A percentile compares a stretch with the other conserved stretches of the same genome.
Evolutionary conservation across 2,888 invertebrate species (phyloP).

Genomic region (Lissocephala sabroskyi): DNA sequence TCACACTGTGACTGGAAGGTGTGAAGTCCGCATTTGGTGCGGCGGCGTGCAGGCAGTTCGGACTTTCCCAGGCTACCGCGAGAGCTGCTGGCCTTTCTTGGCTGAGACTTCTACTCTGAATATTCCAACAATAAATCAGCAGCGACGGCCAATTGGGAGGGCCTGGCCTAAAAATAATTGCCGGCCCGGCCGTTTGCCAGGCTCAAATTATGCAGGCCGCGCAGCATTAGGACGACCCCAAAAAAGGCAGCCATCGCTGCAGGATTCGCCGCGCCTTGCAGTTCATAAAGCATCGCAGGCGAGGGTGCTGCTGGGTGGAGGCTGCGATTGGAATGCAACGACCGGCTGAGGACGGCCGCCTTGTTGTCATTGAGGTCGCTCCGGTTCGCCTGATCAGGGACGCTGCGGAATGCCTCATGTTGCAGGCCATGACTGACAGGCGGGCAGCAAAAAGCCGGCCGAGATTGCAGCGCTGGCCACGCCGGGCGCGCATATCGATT

Average conservation of each 20-base stretch:
- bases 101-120: conserved; percentile 30
- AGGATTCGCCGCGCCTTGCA: conserved; percentile 25
- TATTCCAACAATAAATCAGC: conserved; percentile 36
- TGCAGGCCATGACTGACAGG: conserved; percentile 69
- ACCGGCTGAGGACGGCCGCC: conserved; percentile 32
- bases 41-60: background rate
- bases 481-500: conserved; percentile 26
- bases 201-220: conserved; percentile 27
- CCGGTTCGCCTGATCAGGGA: conserved; percentile 29
- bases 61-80: conserved; percentile 31
- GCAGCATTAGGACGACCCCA: background rate
- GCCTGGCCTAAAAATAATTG: conserved; percentile 28
- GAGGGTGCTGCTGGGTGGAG: conserved; percentile 55
- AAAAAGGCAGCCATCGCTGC: background rate
- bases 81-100: conserved; percentile 6
- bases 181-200: conserved; percentile 10
- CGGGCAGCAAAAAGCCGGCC: conserved; percentile 25
- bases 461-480: conserved; percentile 18
- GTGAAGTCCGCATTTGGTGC: conserved; percentile 32
- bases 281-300: conserved; percentile 68
- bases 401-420: conserved; percentile 50
- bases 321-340: conserved; percentile 49
- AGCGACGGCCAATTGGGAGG: background rate
- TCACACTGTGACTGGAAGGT: conserved; percentile 26
- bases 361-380: conserved; percentile 1